Percentiles rank a stretch among this genome's conserved stretches.
Conservation (phyloP, 1,140 invertebrate genomes). For the Zaprionus gabonicus region DNA sequence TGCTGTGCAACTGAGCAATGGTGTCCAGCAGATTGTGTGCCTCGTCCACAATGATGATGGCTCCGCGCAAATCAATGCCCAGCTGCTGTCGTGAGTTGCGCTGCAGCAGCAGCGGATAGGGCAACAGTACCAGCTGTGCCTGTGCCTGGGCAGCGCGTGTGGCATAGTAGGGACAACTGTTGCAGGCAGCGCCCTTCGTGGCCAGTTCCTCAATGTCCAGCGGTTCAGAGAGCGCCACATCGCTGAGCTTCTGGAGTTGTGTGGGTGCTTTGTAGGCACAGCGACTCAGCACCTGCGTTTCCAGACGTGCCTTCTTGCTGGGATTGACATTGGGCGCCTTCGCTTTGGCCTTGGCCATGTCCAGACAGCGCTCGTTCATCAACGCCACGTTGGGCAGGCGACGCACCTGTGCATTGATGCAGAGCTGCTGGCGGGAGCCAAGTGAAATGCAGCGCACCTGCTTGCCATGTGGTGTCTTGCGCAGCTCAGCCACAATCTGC, state of each 20-base stretch:
- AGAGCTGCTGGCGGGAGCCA: conserved; percentile 96
- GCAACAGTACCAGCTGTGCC: conserved; percentile 91
- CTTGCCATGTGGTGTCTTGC: conserved; percentile 91
- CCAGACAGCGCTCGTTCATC: conserved; percentile 97
- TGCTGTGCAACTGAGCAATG: conserved; percentile 93
- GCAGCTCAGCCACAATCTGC: conserved; percentile 96
- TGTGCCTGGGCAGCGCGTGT: conserved; percentile 91
- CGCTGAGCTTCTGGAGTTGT: conserved; percentile 88
- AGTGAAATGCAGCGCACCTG: conserved; percentile 92
- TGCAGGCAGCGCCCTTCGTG: conserved; percentile 88
- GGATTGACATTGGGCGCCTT: conserved; percentile 86
- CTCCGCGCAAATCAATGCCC: conserved; percentile 93
- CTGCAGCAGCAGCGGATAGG: conserved; percentile 95
- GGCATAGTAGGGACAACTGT: conserved; percentile 96
- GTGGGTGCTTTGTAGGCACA: conserved; percentile 89
- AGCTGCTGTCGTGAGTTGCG: conserved; percentile 92
- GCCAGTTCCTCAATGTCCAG: conserved; percentile 96
- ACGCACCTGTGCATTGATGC: conserved; percentile 93
- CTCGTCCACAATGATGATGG: conserved; percentile 97
- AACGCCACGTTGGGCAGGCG: conserved; percentile 91
- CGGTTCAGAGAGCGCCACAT: conserved; percentile 89
- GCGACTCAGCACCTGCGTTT: conserved; percentile 73
- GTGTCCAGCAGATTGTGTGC: conserved; percentile 98
- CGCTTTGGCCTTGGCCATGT: conserved; percentile 85
- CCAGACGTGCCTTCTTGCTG: conserved; percentile 86